Conservation (phyloP, 2,888 invertebrate genomes). For the Beris morrisii region DNA sequence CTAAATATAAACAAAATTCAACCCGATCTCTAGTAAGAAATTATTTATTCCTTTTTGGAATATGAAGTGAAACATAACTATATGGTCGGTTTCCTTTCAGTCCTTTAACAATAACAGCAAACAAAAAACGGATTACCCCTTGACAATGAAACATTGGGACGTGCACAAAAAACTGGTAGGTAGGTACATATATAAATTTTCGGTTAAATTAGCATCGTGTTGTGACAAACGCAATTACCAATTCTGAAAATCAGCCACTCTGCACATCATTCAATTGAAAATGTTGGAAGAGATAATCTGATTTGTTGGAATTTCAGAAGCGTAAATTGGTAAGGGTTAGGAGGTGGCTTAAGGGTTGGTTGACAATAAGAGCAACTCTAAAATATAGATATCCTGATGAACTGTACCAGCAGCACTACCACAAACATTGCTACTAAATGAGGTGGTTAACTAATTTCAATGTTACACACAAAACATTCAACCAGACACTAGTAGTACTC, state of each 20-base stretch:
- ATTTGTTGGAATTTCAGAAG: slow-evolving; percentile 35
- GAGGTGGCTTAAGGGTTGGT: neutral
- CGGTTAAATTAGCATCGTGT: slow-evolving; percentile 32
- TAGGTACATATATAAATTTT: too few species aligned
- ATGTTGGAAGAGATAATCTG: slow-evolving; percentile 8
- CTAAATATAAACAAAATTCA: too few species aligned
- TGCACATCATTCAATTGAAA: slow-evolving; percentile 5
- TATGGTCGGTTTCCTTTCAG: too few species aligned
- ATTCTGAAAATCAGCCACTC: too few species aligned
- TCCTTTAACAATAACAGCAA: too few species aligned
- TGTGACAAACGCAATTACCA: slow-evolving; percentile 35
- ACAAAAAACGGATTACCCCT: too few species aligned
- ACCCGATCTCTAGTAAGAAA: too few species aligned
- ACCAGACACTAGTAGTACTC: too few species aligned
- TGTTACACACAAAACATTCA: slow-evolving; percentile 22
- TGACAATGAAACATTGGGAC: too few species aligned
- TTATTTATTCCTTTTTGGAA: too few species aligned
- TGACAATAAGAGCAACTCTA: slow-evolving; percentile 2
- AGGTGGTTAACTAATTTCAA: slow-evolving; percentile 37
- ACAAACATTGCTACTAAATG: slow-evolving; percentile 37
- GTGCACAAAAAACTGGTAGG: too few species aligned
- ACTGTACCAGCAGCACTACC: slow-evolving; percentile 32
- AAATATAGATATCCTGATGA: slow-evolving; percentile 12
- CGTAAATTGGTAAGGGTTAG: slow-evolving; percentile 21
- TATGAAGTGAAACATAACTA: too few species aligned